Base-by-base conservation (phyloP, 2,888 invertebrate genomes). In the Clostera curtula region DNA sequence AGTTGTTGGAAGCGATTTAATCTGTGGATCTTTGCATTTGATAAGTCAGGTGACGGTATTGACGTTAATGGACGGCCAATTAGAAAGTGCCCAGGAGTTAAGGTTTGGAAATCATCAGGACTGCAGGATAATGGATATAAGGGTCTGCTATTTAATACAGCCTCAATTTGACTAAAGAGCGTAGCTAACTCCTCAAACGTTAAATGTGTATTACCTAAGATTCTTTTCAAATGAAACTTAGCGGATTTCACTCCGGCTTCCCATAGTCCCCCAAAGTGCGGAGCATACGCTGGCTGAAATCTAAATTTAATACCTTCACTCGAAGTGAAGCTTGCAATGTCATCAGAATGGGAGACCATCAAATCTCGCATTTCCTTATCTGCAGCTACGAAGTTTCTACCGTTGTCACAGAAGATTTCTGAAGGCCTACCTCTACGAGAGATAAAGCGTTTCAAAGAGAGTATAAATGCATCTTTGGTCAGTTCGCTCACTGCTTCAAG, bases 261-360 rank as follows among this genome's bases (percentile, higher is more conserved):
- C 13, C n/a, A 12, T 12, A 24, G 9, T 8, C 24, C 24, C n/a
- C 14, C 24, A 9, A 24, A 24, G n/a, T 14, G 24, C 12, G 24
- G 3, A 7, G 24, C 24, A 24, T 24, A 24, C 12, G 13, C 24
- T n/a, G 24, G 14, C n/a, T 14, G 15, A 14, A 24, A 24, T 24
- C 14, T 24, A 13, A 24, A 24, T n/a, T 12, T 2, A 7, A 14
- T 24, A 5, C 24, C 24, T 8, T 24, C 24, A 24, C 14, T 14
- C 3, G 24, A 24, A 14, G n/a, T 7, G 9, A 24, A 24, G 10
- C n/a, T 10, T 3, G n/a, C n/a, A 13, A 24, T n/a, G 14, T 8
- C 24, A 24, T 24, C 15, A 24, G 15, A 15, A n/a, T n/a, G n/a
- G n/a, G n/a, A n/a, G n/a, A n/a, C n/a, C n/a, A n/a, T n/a, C n/a